These are phyloP conservation scores for Muscidifurax raptorellus DNA, from an alignment of 1,140 invertebrate genomes.

Conservation along the genomic window DNA sequence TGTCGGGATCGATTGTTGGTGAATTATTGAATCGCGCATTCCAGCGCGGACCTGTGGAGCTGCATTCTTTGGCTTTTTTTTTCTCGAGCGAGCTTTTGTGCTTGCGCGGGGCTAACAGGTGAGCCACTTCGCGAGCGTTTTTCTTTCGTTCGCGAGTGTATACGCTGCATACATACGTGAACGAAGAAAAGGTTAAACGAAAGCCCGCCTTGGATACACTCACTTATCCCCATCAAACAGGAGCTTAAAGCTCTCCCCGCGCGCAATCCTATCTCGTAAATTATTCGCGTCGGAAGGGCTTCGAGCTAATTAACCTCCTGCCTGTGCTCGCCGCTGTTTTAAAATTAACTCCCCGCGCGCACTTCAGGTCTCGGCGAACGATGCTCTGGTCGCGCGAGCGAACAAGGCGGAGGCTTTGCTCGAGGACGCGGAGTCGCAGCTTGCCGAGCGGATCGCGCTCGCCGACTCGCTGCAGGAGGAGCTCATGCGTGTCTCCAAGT, in stretches of 20 bases:
- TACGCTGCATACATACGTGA: too few relatives aligned
- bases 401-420: slow-evolving; percentile 58
- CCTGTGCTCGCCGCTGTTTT: not conserved
- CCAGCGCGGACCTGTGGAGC: not conserved
- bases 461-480: slow-evolving; percentile 64
- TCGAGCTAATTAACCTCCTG: not conserved
- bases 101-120: too few relatives aligned
- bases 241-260: not conserved
- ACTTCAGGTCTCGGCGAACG: slow-evolving; percentile 60
- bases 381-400: slow-evolving; percentile 57
- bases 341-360: slow-evolving; percentile 4
- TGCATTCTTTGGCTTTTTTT: not conserved
- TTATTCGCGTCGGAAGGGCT: not conserved
- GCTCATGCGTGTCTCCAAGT: slow-evolving; percentile 58
- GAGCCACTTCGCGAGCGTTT: too few relatives aligned
- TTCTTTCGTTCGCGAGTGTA: too few relatives aligned
- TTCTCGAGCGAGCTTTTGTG: too few relatives aligned
- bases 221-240: not conserved
- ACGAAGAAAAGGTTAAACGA: too few relatives aligned
- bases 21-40: not conserved
- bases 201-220: not conserved
- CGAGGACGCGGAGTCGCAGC: slow-evolving; percentile 62
- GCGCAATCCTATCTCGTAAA: not conserved
- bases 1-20: not conserved
- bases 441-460: slow-evolving; percentile 63